Percentiles rank a stretch among this genome's conserved stretches.
These are phyloP conservation scores for Bombyx mandarina DNA, from an alignment of 1,140 invertebrate species.

Conservation along the genomic window DNA sequence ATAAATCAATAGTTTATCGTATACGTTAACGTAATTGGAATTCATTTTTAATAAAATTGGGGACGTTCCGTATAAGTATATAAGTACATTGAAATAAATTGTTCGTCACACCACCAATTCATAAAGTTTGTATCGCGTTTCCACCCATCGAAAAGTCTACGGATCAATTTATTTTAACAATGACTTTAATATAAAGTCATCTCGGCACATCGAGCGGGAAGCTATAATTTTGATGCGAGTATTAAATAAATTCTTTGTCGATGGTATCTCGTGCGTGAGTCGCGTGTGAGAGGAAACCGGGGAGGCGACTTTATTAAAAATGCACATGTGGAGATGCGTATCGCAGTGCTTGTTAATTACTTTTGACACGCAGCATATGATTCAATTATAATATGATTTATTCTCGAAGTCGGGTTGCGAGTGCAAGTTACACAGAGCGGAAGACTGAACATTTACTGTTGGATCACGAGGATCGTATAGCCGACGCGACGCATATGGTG, in stretches of 20 bases:
- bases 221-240: conserved; percentile 54
- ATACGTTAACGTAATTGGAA: not conserved
- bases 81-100: no score
- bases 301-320: conserved; percentile 65
- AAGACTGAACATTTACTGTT: conserved; percentile 56
- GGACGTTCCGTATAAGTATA: conserved; percentile 6
- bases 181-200: conserved; percentile 59
- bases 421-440: conserved; percentile 18
- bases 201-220: conserved; percentile 26
- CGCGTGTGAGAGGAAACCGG: conserved; percentile 60
- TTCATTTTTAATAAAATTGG: conserved; percentile 1
- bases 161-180: conserved; percentile 60
- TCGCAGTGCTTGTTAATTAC: conserved; percentile 67
- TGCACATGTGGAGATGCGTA: conserved; percentile 67
- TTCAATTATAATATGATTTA: conserved; percentile 63
- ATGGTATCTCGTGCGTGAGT: conserved; percentile 59
- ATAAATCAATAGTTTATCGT: not conserved
- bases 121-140: conserved; percentile 33
- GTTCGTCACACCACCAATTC: not conserved
- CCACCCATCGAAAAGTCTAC: conserved; percentile 30
- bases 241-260: conserved; percentile 58
- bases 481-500: conserved; percentile 45
- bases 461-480: conserved; percentile 48
- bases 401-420: conserved; percentile 10
- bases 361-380: conserved; percentile 69